These are phyloP conservation scores for Marasmarcha lunaedactyla DNA, from an alignment of 2,888 invertebrate species.

Conservation along the genomic window DNA sequence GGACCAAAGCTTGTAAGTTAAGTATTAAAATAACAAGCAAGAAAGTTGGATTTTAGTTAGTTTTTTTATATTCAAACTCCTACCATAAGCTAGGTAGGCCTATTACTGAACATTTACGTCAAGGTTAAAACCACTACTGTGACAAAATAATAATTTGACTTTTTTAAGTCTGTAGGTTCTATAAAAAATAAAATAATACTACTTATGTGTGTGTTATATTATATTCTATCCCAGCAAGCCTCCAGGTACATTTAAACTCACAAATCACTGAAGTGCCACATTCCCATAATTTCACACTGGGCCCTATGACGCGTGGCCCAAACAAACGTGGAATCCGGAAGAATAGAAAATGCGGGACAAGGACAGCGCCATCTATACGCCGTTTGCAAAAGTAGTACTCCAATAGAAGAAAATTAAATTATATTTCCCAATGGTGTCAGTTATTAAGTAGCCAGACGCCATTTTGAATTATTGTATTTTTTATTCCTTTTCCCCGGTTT, in stretches of 20 bases:
- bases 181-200: too few species aligned
- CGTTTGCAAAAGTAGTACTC: constrained; percentile 29
- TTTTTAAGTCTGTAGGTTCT: too few species aligned
- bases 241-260: constrained; percentile 48
- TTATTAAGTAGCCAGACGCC: constrained; percentile 72
- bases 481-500: constrained; percentile 57
- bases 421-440: constrained; percentile 72
- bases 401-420: constrained; percentile 63
- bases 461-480: constrained; percentile 69
- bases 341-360: constrained; percentile 41
- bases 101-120: too few species aligned
- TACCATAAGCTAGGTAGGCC: too few species aligned
- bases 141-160: too few species aligned
- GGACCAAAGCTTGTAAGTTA: too few species aligned
- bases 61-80: too few species aligned
- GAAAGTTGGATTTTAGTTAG: too few species aligned
- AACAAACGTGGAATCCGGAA: constrained; percentile 42
- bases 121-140: too few species aligned
- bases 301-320: constrained; percentile 50
- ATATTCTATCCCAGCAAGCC: too few species aligned
- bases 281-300: constrained; percentile 64
- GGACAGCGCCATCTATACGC: constrained; percentile 26
- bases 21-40: too few species aligned
- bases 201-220: too few species aligned
- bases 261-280: constrained; percentile 65